phyloP scores from a whole-genome alignment of 2,797 vertebrate genomes.

The Pampus argenteus region DNA sequence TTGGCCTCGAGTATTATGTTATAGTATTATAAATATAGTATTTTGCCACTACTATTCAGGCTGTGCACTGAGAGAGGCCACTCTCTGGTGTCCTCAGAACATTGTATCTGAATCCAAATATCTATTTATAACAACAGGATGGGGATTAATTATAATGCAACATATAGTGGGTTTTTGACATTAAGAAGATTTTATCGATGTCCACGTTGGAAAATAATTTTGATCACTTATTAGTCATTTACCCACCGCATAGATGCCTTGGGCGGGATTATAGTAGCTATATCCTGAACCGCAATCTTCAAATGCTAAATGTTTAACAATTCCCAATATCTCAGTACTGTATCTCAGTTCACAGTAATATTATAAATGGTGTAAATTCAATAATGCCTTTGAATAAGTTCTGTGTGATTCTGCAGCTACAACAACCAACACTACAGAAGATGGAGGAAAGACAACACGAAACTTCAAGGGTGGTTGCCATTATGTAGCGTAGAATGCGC shows the following conservation, averaged over 20 bases:
- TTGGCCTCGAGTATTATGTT: background rate
- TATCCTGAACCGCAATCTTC: no score
- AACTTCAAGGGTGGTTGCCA: slow-evolving; percentile 1
- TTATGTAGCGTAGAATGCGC: background rate
- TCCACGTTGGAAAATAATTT: background rate
- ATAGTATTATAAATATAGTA: no score
- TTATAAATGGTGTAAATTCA: background rate
- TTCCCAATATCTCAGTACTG: background rate
- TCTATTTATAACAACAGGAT: no score
- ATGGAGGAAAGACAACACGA: background rate
- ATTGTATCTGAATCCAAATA: slow-evolving; percentile 5
- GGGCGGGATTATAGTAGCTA: background rate
- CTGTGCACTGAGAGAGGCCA: background rate
- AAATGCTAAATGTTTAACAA: background rate
- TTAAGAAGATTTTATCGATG: no score
- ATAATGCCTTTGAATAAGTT: background rate
- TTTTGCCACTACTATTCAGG: slow-evolving; percentile 36
- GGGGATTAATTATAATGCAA: background rate
- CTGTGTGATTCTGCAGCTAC: background rate
- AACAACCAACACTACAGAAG: background rate
- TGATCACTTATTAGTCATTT: background rate
- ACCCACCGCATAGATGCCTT: background rate
- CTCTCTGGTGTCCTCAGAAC: background rate
- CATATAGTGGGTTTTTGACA: background rate
- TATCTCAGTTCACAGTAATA: background rate